Base-by-base conservation (phyloP, 2,888 invertebrate species). In the Drosophila prolongata region DNA sequence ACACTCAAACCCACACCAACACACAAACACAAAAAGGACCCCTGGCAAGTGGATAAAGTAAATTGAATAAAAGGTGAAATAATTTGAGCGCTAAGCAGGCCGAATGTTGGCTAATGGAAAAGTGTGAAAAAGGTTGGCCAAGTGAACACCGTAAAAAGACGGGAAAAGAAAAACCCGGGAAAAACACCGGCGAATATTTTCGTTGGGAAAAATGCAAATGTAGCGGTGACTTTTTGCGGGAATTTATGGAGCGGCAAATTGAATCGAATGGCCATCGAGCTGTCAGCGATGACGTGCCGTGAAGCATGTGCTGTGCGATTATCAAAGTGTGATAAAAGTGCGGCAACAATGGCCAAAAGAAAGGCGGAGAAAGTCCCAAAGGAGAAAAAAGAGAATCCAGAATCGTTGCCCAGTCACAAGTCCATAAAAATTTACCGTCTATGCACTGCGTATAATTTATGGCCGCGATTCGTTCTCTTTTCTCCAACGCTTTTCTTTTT, bases 361-460 rank as follows among this genome's bases (percentile, higher is more conserved):
- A 52, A 35, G 35, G 40, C n/a, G 44, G 30, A 37, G 46, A 62
- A 42, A 38, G 34, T 10, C 24, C 34, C 8, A 10, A n/a, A 52
- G 46, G 24, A 47, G 49, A 53, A 67, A 46, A 53, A 35, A 44
- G 14, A 3, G 49, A 46, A 46, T 27, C 11, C 56, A 13, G 19
- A 71, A 64, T 24, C 44, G 43, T 50, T 54, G 49, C 64, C 60
- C 72, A 80, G 68, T 73, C 58, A 69, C 69, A 85, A 35, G 81
- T 81, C 76, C 75, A 81, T 84, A 81, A 81, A 81, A 81, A 78
- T 78, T 65, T 80, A 64, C 66, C 72, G 76, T 80, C 81, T 81
- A 84, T 81, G 84, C 79, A 81, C 81, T 77, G 85, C 77, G 77
- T 78, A 76, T 82, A 85, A 83, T 83, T 83, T 85, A 82, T 85